These are phyloP conservation scores for Parthenolecanium corni DNA, from an alignment of 2,888 invertebrate species.

Conservation along the genomic window DNA sequence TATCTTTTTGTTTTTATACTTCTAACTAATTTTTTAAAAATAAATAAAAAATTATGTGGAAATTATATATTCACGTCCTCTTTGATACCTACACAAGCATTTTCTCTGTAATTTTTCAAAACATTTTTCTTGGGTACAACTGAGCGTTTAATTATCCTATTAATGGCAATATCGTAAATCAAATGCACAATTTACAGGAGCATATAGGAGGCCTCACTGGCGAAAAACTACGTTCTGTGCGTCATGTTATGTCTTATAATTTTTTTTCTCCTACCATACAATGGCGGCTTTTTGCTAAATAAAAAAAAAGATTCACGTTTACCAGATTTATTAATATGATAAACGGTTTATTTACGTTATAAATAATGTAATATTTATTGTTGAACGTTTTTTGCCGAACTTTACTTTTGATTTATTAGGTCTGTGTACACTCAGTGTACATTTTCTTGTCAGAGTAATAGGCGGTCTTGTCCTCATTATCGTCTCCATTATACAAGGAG, in stretches of 20 bases:
- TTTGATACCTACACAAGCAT: background rate
- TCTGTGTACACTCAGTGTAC: background rate
- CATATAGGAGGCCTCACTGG: background rate
- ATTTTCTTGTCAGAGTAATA: background rate
- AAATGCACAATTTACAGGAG: conserved; percentile 9
- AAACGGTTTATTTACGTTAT: conserved; percentile 11
- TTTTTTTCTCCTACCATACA: background rate
- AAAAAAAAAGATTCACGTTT: background rate
- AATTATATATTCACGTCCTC: too few species aligned
- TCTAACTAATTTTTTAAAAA: too few species aligned
- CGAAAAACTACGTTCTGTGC: conserved; percentile 1
- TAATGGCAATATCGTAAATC: conserved; percentile 3
- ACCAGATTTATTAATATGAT: conserved; percentile 14
- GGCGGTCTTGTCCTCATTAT: background rate
- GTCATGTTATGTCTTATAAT: background rate
- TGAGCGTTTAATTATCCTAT: conserved; percentile 9
- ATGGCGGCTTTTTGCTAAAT: too few species aligned
- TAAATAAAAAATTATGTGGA: too few species aligned
- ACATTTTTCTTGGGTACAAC: background rate
- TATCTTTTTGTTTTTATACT: too few species aligned
- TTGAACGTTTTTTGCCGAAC: conserved; percentile 2
- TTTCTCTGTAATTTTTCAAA: conserved; percentile 4
- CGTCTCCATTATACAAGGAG: too few species aligned
- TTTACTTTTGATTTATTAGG: conserved; percentile 12
- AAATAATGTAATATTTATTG: conserved; percentile 14